Conservation (phyloP, 2,113 vertebrate genomes). For the Lophura nycthemera region DNA sequence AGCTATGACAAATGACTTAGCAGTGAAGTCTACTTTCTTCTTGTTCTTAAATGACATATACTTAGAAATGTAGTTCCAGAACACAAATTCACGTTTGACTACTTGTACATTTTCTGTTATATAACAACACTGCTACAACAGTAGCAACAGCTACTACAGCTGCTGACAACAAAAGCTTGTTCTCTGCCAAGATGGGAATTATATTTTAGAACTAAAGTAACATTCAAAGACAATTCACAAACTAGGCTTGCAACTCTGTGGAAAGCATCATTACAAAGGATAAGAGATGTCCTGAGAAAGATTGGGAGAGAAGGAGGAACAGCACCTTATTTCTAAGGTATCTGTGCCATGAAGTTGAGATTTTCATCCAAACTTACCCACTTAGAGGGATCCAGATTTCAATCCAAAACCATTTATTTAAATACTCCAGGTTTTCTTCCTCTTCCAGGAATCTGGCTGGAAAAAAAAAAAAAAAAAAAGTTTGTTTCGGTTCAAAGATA, state of each 20-base stretch:
- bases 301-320: too few species aligned
- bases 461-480: background rate
- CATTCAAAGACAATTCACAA: background rate
- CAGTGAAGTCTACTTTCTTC: background rate
- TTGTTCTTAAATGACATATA: background rate
- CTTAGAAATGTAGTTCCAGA: background rate
- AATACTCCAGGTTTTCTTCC: background rate
- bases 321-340: background rate
- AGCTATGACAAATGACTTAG: slow-evolving; percentile 14
- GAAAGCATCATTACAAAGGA: background rate
- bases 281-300: background rate
- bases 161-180: background rate
- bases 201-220: background rate
- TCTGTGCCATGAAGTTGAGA: background rate
- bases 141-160: too few species aligned
- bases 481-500: background rate
- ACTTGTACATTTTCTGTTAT: too few species aligned
- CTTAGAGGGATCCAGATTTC: background rate
- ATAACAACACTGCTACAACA: too few species aligned
- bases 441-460: background rate
- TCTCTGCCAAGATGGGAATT: background rate
- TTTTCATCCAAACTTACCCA: background rate
- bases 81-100: too few species aligned
- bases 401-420: background rate
- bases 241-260: background rate